These are phyloP conservation scores for Linnaemya tessellans DNA, from an alignment of 2,888 invertebrate species.

Conservation along the genomic window DNA sequence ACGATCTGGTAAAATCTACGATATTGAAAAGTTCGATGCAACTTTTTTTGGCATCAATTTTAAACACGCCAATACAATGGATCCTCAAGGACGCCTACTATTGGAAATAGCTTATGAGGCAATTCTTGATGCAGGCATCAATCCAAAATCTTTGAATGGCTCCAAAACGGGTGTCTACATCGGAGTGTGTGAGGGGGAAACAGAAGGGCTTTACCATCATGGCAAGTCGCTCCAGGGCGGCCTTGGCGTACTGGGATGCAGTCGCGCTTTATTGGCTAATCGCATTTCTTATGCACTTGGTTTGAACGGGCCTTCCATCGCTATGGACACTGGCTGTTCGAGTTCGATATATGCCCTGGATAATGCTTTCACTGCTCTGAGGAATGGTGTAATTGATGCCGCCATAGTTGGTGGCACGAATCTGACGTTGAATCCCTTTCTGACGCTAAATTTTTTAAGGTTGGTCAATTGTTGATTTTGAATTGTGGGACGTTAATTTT, in stretches of 20 bases:
- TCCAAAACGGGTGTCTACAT: constrained; percentile 89
- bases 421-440: constrained; percentile 93
- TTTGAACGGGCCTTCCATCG: constrained; percentile 93
- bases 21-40: constrained; percentile 89
- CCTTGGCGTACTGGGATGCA: constrained; percentile 87
- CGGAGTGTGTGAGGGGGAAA: constrained; percentile 89
- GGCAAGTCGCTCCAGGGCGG: constrained; percentile 86
- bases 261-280: constrained; percentile 96
- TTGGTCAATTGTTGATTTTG: constrained; percentile 76
- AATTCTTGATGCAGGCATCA: constrained; percentile 89
- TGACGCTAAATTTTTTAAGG: constrained; percentile 93
- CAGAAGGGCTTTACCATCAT: constrained; percentile 88
- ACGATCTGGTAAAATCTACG: constrained; percentile 88
- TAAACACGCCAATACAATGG: constrained; percentile 90
- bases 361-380: constrained; percentile 90
- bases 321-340: constrained; percentile 97
- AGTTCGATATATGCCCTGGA: constrained; percentile 95
- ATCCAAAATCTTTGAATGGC: constrained; percentile 87
- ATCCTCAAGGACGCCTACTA: constrained; percentile 90
- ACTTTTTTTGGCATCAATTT: constrained; percentile 90
- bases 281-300: constrained; percentile 95
- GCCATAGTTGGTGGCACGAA: constrained; percentile 95
- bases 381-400: constrained; percentile 92
- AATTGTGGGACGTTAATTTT: background rate
- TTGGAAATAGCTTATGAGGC: constrained; percentile 91